These are phyloP conservation scores for Bombyx mori DNA, from an alignment of 1,140 invertebrate genomes.

Conservation along the genomic window ASM3026992v2 NC_085116.1:12697001-12697500, in stretches of 20 bases:
- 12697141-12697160: not conserved
- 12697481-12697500: constrained; percentile 45
- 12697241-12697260: constrained; percentile 31
- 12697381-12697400: constrained; percentile 29
- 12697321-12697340: constrained; percentile 51
- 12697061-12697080: no score
- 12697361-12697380: constrained; percentile 37
- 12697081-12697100: no score
- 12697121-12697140: constrained; percentile 27
- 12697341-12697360: constrained; percentile 33
- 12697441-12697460: constrained; percentile 23
- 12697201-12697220: constrained; percentile 3
- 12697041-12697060: no score
- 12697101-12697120: not conserved
- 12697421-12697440: constrained; percentile 15
- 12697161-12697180: constrained; percentile 14
- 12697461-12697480: constrained; percentile 35
- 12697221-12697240: constrained; percentile 1
- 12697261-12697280: constrained; percentile 59
- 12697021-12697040: no score
- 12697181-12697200: constrained; percentile 12
- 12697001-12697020: no score
- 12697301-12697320: constrained; percentile 41
- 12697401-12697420: constrained; percentile 33
- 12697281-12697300: constrained; percentile 47